Base-by-base conservation (phyloP, 2,888 invertebrate species). In the Cosmia trapezina region DNA sequence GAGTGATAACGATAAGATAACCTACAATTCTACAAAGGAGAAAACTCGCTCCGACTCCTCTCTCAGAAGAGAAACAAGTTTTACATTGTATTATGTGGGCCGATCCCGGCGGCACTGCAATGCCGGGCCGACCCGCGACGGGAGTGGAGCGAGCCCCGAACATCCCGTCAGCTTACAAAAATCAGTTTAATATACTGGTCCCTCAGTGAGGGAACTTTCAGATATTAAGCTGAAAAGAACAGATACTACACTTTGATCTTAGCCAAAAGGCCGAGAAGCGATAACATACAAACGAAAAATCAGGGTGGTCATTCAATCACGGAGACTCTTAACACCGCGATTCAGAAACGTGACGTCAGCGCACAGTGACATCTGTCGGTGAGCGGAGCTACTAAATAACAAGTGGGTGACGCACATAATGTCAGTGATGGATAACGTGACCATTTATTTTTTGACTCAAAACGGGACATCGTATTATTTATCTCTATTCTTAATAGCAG, bases 271-370 rank as follows among this genome's bases (percentile, higher is more conserved):
- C 54, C 54, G 54, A 54, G 54, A 54, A 54, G 54, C 54, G 61
- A 61, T 61, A 61, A 4, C 5, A 1, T 1, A 1, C 0, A 0
- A 2, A 0, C 0, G 9, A n/a, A 33, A 37, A 51, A n/a, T n/a
- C 6, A 14, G 49, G 33, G 49, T 9, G 1, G 63, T 49, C 33
- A 9, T 49, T 63, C 63, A 37, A 0, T 37, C 14, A 0, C 9
- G 33, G 63, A 63, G 51, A 51, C 6, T 62, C 62, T 47, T 8
- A n/a, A 49, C 47, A 62, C 47, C 62, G 62, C 47, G 33, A 62
- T 62, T 62, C 51, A 63, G 37, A 37, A 63, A 51, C 33, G 51
- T 37, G 47, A 62, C 62, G 47, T 62, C 19, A 9, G 8, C 14
- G 62, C n/a, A 62, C 62, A 62, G 47, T 49, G 62, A 49, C 47